phyloP scores from a whole-genome alignment of 1,140 invertebrate genomes.

The Drosophila cardini region DNA sequence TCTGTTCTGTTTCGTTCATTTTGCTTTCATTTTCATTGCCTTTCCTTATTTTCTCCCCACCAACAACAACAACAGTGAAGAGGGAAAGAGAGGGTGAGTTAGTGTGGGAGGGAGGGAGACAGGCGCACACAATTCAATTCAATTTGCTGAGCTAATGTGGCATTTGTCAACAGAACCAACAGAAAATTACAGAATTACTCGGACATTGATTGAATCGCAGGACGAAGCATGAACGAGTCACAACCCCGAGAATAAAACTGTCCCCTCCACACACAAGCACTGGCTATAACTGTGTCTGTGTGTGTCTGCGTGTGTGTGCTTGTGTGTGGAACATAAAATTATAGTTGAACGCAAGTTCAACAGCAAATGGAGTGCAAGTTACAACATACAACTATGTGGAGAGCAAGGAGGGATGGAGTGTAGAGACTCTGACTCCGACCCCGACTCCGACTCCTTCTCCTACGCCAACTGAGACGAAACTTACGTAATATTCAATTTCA shows the following conservation, averaged over 20 bases:
- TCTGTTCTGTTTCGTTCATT: conserved; percentile 20
- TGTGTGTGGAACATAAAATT: conserved; percentile 60
- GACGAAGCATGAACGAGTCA: conserved; percentile 24
- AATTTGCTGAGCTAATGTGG: conserved; percentile 81
- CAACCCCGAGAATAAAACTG: not conserved
- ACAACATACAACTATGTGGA: conserved; percentile 22
- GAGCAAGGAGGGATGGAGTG: not conserved
- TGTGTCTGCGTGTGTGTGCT: conserved; percentile 13
- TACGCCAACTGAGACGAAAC: not conserved
- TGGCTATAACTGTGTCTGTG: conserved; percentile 14
- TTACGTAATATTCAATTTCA: conserved; percentile 69
- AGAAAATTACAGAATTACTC: conserved; percentile 82
- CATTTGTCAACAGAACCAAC: conserved; percentile 78
- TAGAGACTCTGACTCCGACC: no score
- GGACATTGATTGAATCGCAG: conserved; percentile 79
- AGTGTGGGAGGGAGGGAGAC: conserved; percentile 21
- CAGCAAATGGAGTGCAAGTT: conserved; percentile 73
- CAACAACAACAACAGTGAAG: conserved; percentile 24
- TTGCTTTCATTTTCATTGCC: conserved; percentile 6
- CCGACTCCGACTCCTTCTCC: no score
- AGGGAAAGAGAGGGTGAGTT: not conserved
- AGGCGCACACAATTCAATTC: conserved; percentile 71
- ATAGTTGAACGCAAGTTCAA: conserved; percentile 49
- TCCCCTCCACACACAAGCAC: not conserved
- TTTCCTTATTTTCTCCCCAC: conserved; percentile 1